Conservation (phyloP, 2,113 vertebrate genomes). For the Nymphicus hollandicus region DNA sequence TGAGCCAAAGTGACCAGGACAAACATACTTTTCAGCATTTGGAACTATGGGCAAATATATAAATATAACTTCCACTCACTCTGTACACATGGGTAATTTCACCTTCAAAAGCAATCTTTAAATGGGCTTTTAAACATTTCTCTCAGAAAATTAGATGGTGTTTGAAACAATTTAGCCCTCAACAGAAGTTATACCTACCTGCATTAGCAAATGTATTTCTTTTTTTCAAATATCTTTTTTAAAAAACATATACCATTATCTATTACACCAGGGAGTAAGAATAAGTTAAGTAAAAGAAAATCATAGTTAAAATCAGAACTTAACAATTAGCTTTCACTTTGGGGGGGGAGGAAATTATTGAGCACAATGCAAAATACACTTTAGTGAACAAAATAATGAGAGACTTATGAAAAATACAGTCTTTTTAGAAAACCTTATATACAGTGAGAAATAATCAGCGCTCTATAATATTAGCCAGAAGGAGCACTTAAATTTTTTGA, state of each 20-base stretch:
- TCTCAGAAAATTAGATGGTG: not conserved
- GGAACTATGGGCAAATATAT: not conserved
- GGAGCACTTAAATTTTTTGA: conserved; percentile 75
- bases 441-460: conserved; percentile 66
- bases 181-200: not conserved
- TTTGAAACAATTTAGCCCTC: not conserved
- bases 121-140: not conserved
- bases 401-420: conserved; percentile 47
- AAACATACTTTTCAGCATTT: not conserved
- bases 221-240: not conserved
- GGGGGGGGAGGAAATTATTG: conserved; percentile 2
- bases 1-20: not conserved
- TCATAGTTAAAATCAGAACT: conserved; percentile 37
- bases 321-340: conserved; percentile 56
- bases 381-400: conserved; percentile 53
- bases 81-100: not conserved
- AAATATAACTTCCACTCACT: not conserved
- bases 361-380: conserved; percentile 43
- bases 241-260: conserved; percentile 2
- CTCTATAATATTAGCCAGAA: conserved; percentile 74
- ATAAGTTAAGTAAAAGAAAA: conserved; percentile 61
- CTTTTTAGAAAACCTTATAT: conserved; percentile 58
- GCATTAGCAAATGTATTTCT: not conserved
- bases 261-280: conserved; percentile 53
- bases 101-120: conserved; percentile 4